Evolutionary conservation across 2,113 vertebrate genomes (phyloP).

Genomic region (Chionodraco myersi): DNA sequence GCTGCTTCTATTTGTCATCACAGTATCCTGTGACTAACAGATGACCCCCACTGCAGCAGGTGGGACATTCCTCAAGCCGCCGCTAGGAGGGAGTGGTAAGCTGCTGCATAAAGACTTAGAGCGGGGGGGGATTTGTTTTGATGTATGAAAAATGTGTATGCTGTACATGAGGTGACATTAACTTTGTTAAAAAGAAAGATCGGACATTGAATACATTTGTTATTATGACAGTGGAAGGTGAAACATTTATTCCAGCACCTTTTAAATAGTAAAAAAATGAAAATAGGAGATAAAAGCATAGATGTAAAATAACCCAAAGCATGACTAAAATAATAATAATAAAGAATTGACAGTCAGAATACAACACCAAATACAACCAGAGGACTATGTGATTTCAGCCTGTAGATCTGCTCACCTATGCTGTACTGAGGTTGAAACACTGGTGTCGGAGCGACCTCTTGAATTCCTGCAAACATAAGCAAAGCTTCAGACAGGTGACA

Average conservation of each 20-base stretch:
- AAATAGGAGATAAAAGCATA: background rate
- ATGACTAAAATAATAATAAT: too few relatives aligned
- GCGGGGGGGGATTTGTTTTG: background rate
- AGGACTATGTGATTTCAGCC: background rate
- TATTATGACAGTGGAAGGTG: too few relatives aligned
- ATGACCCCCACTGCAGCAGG: conserved; percentile 67
- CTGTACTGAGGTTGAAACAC: conserved; percentile 84
- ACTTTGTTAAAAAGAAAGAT: background rate
- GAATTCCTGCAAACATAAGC: conserved; percentile 79
- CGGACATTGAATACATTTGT: background rate
- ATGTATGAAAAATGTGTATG: conserved; percentile 13
- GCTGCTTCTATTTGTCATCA: conserved; percentile 79
- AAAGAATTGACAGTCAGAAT: background rate
- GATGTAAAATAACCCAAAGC: background rate
- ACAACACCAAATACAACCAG: background rate
- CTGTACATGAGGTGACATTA: conserved; percentile 1
- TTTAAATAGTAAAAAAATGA: background rate
- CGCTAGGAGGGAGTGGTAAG: conserved; percentile 72
- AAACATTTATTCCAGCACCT: background rate
- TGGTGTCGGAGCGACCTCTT: conserved; percentile 80
- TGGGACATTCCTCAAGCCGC: conserved; percentile 55
- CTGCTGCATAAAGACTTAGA: background rate
- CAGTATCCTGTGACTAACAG: conserved; percentile 78
- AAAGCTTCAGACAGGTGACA: conserved; percentile 54
- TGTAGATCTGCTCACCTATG: conserved; percentile 73